These are phyloP conservation scores for Lutjanus erythropterus DNA, from an alignment of 2,113 vertebrate species.

Conservation along the genomic window DNA sequence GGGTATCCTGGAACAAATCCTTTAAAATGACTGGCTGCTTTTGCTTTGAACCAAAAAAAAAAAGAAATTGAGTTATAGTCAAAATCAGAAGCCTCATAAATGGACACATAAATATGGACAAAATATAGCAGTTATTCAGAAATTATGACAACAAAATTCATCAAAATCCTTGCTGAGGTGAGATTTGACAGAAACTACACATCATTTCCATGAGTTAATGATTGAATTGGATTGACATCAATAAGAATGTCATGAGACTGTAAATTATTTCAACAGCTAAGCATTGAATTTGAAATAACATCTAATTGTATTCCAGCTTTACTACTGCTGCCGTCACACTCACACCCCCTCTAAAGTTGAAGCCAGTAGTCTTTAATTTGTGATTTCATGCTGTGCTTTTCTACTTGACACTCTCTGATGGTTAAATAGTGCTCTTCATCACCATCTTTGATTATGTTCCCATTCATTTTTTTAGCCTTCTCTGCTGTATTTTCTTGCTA, in stretches of 20 bases:
- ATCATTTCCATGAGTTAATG: conserved; percentile 32
- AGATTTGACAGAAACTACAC: conserved; percentile 16
- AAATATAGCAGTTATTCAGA: conserved; percentile 12
- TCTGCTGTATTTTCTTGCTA: neutral
- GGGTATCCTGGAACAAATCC: conserved; percentile 38
- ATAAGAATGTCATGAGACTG: conserved; percentile 1
- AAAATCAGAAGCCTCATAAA: conserved; percentile 10
- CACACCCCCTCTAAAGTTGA: conserved; percentile 2
- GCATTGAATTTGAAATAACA: conserved; percentile 26
- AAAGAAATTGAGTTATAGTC: conserved; percentile 11
- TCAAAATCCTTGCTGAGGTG: conserved; percentile 1
- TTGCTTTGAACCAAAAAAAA: conserved; percentile 17
- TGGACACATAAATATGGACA: conserved; percentile 10
- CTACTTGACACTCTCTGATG: conserved; percentile 11
- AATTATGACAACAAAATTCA: conserved; percentile 20
- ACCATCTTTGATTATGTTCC: conserved; percentile 16
- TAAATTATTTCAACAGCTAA: conserved; percentile 26
- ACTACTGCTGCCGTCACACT: conserved; percentile 7
- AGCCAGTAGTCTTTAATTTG: conserved; percentile 14
- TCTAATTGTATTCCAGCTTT: conserved; percentile 9
- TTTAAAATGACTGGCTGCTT: conserved; percentile 49
- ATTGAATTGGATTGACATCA: conserved; percentile 13
- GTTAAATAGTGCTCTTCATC: conserved; percentile 29
- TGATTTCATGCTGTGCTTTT: conserved; percentile 34
- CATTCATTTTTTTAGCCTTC: neutral